Base-by-base conservation (phyloP, 1,140 invertebrate genomes). In the Ceratoteleas bidentatus region DNA sequence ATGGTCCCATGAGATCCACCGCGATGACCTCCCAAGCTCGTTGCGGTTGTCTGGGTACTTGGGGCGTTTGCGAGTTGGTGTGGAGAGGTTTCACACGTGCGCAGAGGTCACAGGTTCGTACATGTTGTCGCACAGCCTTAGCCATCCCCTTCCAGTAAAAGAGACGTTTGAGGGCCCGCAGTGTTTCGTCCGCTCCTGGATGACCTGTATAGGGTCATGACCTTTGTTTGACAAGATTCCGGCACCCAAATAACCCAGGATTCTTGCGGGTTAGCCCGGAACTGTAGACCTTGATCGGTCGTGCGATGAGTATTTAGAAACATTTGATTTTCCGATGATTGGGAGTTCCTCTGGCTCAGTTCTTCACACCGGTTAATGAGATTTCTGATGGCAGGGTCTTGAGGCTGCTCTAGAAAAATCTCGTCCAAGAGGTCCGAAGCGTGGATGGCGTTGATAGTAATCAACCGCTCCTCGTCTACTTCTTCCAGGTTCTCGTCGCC, bases 1-100 rank as follows among this genome's bases (percentile, higher is more conserved):
- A n/a, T n/a, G 90, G 90, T 24, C 90, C 90, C 49, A 92, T 81
- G 0, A 92, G 43, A n/a, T 47, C 11, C 43, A 47, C 3, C 6
- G n/a, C 6, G 7, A 47, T n/a, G 6, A 47, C n/a, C n/a, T 47
- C 43, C 11, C 43, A 6, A 4, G 43, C 43, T 4, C n/a, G 7
- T n/a, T 47, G 3, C 6, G 43, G 43, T 13, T 47, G 43, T n/a
- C 6, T 4, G 7, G 43, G 14, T 8, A 6, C 11, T 13, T 36
- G 54, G 9, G 9, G 36, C 4, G n/a, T 13, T 38, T 33, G 4
- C 40, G n/a, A 13, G 9, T 43, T 36, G 4, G 2, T 3, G 0
- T 33, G 43, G 3, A 50, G 24, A 0, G 66, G 16, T 33, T 81
- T 84, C 0, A 33, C 24, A 43, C 77, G 81, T 5, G 58, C 40